A percentile compares a stretch with the other conserved stretches of the same genome.
These are phyloP conservation scores for Neotoxoptera formosana DNA, from an alignment of 1,140 invertebrate genomes.

Conservation along the genomic window DNA sequence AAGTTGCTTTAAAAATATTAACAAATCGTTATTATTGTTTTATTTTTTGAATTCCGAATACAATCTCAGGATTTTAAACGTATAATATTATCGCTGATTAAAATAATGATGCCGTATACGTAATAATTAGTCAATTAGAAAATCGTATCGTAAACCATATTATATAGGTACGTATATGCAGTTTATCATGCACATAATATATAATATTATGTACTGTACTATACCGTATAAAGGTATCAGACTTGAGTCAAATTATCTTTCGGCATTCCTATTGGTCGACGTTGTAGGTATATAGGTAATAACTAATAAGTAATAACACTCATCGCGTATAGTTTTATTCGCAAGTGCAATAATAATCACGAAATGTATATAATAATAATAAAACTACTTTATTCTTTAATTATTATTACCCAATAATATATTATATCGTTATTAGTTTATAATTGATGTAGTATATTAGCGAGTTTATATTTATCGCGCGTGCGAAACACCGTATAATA, in stretches of 20 bases:
- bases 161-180: no score
- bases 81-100: neutral
- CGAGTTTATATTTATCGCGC: conserved; percentile 40
- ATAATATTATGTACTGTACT: no score
- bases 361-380: neutral
- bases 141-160: neutral
- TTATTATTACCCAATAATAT: conserved; percentile 31
- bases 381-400: neutral
- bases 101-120: neutral
- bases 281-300: no score
- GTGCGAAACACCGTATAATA: conserved; percentile 29
- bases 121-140: conserved; percentile 19
- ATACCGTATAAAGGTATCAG: neutral
- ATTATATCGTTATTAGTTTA: conserved; percentile 31
- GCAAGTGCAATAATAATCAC: neutral
- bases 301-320: no score
- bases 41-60: neutral
- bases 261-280: neutral
- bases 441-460: neutral
- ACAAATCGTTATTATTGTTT: neutral
- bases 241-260: neutral
- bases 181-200: neutral
- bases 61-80: neutral
- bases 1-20: neutral
- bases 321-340: neutral